Evolutionary conservation across 2,797 vertebrate species (phyloP).

Genomic region (Pseudopleuronectes americanus): DNA sequence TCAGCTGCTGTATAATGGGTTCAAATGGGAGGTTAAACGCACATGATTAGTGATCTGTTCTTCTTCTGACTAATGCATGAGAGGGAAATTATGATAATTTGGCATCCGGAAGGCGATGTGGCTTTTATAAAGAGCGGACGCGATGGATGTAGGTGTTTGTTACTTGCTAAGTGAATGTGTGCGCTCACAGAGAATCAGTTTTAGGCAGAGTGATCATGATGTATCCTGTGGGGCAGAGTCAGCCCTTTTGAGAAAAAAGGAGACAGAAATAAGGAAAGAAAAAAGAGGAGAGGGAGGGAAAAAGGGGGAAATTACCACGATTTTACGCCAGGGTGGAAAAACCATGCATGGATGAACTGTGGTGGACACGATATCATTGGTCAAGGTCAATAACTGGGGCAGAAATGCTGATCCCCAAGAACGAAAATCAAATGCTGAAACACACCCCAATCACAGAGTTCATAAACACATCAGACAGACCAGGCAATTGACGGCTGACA

Average conservation of each 20-base stretch:
- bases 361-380: slow-evolving; percentile 15
- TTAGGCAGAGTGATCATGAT: slow-evolving; percentile 14
- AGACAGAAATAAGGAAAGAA: slow-evolving; percentile 12
- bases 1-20: slow-evolving; percentile 64
- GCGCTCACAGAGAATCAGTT: slow-evolving; percentile 13
- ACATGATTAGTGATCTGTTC: slow-evolving; percentile 66
- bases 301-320: slow-evolving; percentile 23
- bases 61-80: slow-evolving; percentile 66
- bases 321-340: slow-evolving; percentile 31
- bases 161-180: slow-evolving; percentile 22
- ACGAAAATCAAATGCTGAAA: slow-evolving; percentile 40
- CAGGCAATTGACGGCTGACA: slow-evolving; percentile 47
- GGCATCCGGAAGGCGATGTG: slow-evolving; percentile 37
- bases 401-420: slow-evolving; percentile 27
- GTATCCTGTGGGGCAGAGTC: slow-evolving; percentile 41
- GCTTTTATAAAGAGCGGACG: slow-evolving; percentile 27
- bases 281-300: slow-evolving; percentile 9
- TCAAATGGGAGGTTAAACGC: slow-evolving; percentile 72
- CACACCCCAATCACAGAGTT: slow-evolving; percentile 28
- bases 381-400: slow-evolving; percentile 51
- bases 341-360: slow-evolving; percentile 1
- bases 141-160: slow-evolving; percentile 11
- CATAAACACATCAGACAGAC: slow-evolving; percentile 43
- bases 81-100: slow-evolving; percentile 61
- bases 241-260: slow-evolving; percentile 47